Evolutionary conservation across 35 echinoderm and acorn worm genomes (phyloP), one percentile per base, ranked within the genome.

Genomic region (Apostichopus japonicus): DNA sequence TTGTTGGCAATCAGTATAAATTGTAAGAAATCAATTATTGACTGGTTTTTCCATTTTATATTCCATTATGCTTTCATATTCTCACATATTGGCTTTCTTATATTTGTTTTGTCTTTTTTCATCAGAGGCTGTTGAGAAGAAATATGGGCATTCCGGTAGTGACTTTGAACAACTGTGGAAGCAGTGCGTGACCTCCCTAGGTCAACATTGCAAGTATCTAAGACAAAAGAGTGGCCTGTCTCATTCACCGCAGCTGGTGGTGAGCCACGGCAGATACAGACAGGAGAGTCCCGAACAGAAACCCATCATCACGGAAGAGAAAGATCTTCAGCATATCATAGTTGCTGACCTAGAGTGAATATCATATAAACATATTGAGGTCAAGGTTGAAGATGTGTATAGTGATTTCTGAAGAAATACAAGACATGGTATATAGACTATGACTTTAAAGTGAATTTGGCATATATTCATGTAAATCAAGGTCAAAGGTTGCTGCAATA

Each of bases 111-210:
- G 65, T 21, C 22, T 90, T 78, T 90, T 77, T 24, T 53, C 24
- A 6, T 77, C 88, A 90, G 88, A 90, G 73, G 88, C 88, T 54
- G 88, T 90, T 23, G 88, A 90, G 33, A 90, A 90, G 70, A 90
- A 90, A 53, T 90, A 90, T 24, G 73, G 88, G 15, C 70, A 90
- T 57, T n/a, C 53, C 8, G 56, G 65, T 10, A 44, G 27, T 56
- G 88, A 90, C 73, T 90, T 90, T 90, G 88, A 90, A 54, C 70
- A 56, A 54, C 73, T 90, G 14, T 90, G 88, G 88, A 90, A 90
- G 44, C 88, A 90, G 70, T 90, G 88, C 78, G 67, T 90, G 70
- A 63, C 57, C 33, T 90, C 88, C 5, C 56, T 90, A 52, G 88
- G 88, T 54, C 88, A 90, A 56, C 88, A 90, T 71, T 90, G 88